Conservation (phyloP, 2,888 invertebrate species). For the Cephus rjabovi region DNA sequence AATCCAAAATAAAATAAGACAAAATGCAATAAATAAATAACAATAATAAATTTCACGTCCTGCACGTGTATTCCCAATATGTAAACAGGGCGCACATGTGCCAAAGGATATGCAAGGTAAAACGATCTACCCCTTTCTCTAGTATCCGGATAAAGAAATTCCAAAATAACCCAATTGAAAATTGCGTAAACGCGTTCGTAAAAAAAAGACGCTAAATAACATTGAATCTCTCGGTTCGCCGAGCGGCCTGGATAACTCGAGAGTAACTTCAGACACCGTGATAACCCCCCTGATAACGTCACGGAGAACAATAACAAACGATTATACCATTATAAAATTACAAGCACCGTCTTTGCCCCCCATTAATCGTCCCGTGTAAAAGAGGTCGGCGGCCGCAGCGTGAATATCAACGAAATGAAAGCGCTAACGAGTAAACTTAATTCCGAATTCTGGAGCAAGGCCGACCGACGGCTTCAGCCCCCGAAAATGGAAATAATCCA, state of each 20-base stretch:
- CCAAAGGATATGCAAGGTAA: conserved; percentile 23
- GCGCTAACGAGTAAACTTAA: conserved; percentile 25
- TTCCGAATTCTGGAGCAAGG: conserved; percentile 20
- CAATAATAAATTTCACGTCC: not conserved
- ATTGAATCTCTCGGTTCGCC: not conserved
- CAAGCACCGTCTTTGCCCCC: not conserved
- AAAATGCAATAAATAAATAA: not conserved
- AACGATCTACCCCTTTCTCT: conserved; percentile 27
- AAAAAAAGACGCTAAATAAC: not conserved
- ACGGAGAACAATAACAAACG: not conserved
- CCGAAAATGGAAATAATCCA: conserved; percentile 21
- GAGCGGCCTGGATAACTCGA: not conserved
- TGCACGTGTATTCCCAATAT: not conserved
- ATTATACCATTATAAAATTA: not conserved
- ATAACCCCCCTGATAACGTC: not conserved
- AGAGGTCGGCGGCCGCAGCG: not conserved
- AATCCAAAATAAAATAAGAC: too few relatives aligned
- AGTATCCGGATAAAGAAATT: conserved; percentile 39
- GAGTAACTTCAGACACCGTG: not conserved
- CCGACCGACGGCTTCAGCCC: not conserved
- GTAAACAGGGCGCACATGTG: not conserved
- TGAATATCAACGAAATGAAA: conserved; percentile 21
- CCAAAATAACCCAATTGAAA: conserved; percentile 2
- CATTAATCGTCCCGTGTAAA: not conserved
- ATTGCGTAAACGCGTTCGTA: not conserved